A percentile compares a stretch with the other conserved stretches of the same genome.
phyloP scores from a whole-genome alignment of 2,888 invertebrate species.

The Ichneumoninae sp. region DNA sequence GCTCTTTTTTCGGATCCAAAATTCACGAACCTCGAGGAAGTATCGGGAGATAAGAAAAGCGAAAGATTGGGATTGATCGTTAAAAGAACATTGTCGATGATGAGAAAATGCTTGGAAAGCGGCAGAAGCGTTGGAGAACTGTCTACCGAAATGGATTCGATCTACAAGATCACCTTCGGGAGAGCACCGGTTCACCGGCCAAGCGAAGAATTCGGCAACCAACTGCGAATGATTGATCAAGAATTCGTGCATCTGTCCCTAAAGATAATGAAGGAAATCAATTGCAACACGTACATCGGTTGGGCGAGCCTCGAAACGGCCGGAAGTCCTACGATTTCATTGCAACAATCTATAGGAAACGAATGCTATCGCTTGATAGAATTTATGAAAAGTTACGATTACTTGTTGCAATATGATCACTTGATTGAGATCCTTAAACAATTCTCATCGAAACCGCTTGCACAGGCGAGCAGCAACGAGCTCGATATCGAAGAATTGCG shows the following conservation, averaged over 20 bases:
- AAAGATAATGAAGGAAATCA: constrained; percentile 76
- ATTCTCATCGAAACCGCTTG: constrained; percentile 75
- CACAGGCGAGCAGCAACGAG: constrained; percentile 38
- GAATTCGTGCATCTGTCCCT: constrained; percentile 74
- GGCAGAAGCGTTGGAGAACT: constrained; percentile 38
- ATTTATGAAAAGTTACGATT: constrained; percentile 65
- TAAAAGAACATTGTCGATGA: constrained; percentile 72
- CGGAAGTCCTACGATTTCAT: constrained; percentile 72
- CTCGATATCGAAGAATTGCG: constrained; percentile 74
- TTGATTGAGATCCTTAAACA: constrained; percentile 75
- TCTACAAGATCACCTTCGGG: constrained; percentile 78
- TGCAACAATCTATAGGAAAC: constrained; percentile 79
- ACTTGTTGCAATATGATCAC: constrained; percentile 70
- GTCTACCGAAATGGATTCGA: constrained; percentile 62
- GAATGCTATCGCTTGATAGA: constrained; percentile 76
- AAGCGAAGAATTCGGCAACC: constrained; percentile 61
- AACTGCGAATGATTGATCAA: constrained; percentile 68
- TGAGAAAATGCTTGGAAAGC: constrained; percentile 69
- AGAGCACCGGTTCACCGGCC: constrained; percentile 63
- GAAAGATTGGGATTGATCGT: constrained; percentile 75
- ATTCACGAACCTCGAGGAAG: constrained; percentile 66
- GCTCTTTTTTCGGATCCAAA: constrained; percentile 69
- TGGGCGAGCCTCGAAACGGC: constrained; percentile 79
- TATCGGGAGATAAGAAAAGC: constrained; percentile 60
- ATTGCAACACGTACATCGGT: constrained; percentile 76